Conservation (phyloP, 1,140 invertebrate genomes). For the Ceratina calcarata region DNA sequence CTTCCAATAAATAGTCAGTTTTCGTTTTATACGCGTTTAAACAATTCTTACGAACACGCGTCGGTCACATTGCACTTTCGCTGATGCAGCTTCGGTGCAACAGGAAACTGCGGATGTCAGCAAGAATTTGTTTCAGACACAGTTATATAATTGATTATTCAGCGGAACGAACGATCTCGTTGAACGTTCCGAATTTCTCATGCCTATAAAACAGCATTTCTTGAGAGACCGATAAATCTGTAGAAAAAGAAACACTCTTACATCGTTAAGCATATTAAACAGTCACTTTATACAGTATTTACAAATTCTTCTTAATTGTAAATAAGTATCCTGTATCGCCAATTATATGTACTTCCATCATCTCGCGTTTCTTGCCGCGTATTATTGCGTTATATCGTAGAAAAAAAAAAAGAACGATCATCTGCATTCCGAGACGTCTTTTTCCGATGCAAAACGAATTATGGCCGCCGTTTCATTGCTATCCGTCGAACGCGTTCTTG, state of each 20-base stretch:
- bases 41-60: not conserved
- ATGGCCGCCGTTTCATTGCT: slow-evolving; percentile 32
- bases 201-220: slow-evolving; percentile 25
- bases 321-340: slow-evolving; percentile 53
- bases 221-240: slow-evolving; percentile 57
- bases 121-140: not conserved
- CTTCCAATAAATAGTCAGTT: slow-evolving; percentile 49
- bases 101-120: not conserved
- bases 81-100: not conserved
- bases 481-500: slow-evolving; percentile 32
- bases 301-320: slow-evolving; percentile 69
- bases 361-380: not conserved
- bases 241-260: slow-evolving; percentile 64
- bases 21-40: not conserved
- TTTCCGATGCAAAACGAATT: slow-evolving; percentile 26
- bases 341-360: slow-evolving; percentile 33
- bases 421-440: not conserved
- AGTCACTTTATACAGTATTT: slow-evolving; percentile 78
- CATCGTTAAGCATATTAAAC: slow-evolving; percentile 70
- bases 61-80: slow-evolving; percentile 1
- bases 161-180: not conserved
- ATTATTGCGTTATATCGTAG: slow-evolving; percentile 28
- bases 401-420: slow-evolving; percentile 5
- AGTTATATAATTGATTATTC: slow-evolving; percentile 8
- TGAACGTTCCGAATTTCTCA: not conserved